Evolutionary conservation across 2,113 vertebrate genomes (phyloP), one percentile per base, ranked within the genome.

Genomic region (Furnarius figulus): DNA sequence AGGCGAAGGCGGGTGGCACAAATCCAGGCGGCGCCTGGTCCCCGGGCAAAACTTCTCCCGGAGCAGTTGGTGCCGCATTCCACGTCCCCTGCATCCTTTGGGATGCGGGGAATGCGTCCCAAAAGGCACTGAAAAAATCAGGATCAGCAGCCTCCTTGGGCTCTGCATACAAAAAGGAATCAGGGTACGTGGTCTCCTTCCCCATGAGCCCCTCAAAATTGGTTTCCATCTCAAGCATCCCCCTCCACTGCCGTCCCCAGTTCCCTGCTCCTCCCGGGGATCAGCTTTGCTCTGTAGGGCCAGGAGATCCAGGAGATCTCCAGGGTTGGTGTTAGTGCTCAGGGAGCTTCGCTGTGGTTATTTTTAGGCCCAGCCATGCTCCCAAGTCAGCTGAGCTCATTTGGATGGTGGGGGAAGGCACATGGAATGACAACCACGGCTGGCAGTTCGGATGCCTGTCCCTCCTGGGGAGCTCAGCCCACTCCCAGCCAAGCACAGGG

Each of bases 291-390:
- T 67, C 74, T 1, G 27, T 1, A 31, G 62, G 71, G 47, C 8
- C 49, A 3, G 76, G 30, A 67, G 63, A n/a, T 59, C 20, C 66
- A 25, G 75, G n/a, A 83, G 77, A 33, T 85, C 58, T 81, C 22
- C 2, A 0, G 18, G 25, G 0, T 5, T 52, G 50, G 50, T 11
- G 31, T 6, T 4, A 12, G 74, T 0, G 63, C 94, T n/a, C 4
- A 0, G 37, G 49, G 74, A 88, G 89, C 91, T 50, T 67, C 9
- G 7, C 85, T 7, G 90, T 2, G 7, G 89, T 86, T 94, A 95
- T 95, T 95, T 90, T 95, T 92, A 90, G 96, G 95, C 75, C 56
- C 74, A 33, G 81, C 67, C 23, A 2, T 24, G 87, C 71, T 94
- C 89, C 61, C 74, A 8, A 42, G 33, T 12, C 5, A 23, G 77